Conservation (phyloP, 2,888 invertebrate genomes). For the Eupsilia transversa region DNA sequence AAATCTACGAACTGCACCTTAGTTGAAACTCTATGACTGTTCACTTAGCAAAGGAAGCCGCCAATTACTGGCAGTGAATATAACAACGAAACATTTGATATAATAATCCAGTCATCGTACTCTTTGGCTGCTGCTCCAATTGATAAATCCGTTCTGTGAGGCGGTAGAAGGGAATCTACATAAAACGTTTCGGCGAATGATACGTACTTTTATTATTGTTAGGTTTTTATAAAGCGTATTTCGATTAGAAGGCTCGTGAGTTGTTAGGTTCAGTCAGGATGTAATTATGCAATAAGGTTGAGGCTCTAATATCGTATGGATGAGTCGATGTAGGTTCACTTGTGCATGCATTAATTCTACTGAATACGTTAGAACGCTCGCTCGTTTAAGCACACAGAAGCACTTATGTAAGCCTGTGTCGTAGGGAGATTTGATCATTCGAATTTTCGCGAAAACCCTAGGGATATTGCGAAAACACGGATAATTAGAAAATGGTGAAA, state of each 20-base stretch:
- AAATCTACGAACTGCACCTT: slow-evolving; percentile 6
- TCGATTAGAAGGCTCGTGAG: not conserved
- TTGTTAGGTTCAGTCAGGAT: not conserved
- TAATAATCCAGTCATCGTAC: slow-evolving; percentile 37
- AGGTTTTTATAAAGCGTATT: not conserved
- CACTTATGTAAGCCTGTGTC: no score
- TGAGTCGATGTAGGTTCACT: slow-evolving; percentile 2
- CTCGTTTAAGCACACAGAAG: not conserved
- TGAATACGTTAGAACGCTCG: not conserved
- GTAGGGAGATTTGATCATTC: no score
- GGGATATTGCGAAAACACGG: no score
- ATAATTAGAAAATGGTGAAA: no score
- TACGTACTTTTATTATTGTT: not conserved
- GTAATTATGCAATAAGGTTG: slow-evolving; percentile 6
- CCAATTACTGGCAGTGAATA: slow-evolving; percentile 54
- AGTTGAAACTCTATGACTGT: slow-evolving; percentile 30
- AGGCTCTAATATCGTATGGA: not conserved
- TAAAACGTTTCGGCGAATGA: slow-evolving; percentile 45
- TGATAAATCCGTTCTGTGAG: slow-evolving; percentile 47
- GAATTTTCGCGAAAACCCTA: no score
- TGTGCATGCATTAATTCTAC: not conserved
- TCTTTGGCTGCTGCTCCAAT: slow-evolving; percentile 41
- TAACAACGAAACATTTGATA: slow-evolving; percentile 41
- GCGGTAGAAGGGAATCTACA: slow-evolving; percentile 20
- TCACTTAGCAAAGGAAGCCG: slow-evolving; percentile 53